Percentiles rank a stretch among this genome's conserved stretches.
Conservation (phyloP, 2,888 invertebrate species). For the Chamaedrilus cognettii region DNA sequence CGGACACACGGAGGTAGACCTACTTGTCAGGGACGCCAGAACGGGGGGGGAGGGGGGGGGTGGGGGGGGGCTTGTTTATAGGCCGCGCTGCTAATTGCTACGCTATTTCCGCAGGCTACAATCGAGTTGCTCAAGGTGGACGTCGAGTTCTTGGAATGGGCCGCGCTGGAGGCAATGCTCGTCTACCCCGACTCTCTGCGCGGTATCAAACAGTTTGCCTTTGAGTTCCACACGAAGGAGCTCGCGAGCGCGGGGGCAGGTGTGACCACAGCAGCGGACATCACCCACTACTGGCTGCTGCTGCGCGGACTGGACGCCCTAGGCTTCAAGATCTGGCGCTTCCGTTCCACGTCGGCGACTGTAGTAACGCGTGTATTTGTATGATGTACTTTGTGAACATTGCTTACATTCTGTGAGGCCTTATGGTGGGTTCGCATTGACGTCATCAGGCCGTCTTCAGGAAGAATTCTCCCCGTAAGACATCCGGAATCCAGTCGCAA, state of each 20-base stretch:
- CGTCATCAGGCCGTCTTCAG: too few species aligned
- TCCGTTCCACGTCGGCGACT: too few species aligned
- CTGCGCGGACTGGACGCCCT: background rate
- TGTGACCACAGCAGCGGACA: background rate
- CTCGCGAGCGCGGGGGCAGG: background rate
- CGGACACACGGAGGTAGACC: constrained; percentile 3
- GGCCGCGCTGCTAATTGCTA: too few species aligned
- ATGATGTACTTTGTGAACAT: too few species aligned
- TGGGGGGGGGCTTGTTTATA: too few species aligned
- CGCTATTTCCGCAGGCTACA: background rate
- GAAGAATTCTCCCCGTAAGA: too few species aligned
- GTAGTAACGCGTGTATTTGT: too few species aligned
- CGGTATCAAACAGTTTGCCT: background rate
- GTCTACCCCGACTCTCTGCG: background rate
- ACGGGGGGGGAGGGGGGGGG: too few species aligned
- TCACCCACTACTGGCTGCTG: background rate
- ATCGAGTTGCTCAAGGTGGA: constrained; percentile 1
- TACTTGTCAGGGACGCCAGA: too few species aligned
- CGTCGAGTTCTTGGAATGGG: constrained; percentile 1
- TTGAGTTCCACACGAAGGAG: constrained; percentile 7
- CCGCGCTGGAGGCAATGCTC: background rate
- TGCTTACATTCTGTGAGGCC: too few species aligned
- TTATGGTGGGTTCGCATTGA: too few species aligned
- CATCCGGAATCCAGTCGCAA: too few species aligned
- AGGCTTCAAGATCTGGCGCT: constrained; percentile 1